These are phyloP conservation scores for Electrophaes corylata DNA, from an alignment of 2,888 invertebrate species.

Conservation along the genomic window DNA sequence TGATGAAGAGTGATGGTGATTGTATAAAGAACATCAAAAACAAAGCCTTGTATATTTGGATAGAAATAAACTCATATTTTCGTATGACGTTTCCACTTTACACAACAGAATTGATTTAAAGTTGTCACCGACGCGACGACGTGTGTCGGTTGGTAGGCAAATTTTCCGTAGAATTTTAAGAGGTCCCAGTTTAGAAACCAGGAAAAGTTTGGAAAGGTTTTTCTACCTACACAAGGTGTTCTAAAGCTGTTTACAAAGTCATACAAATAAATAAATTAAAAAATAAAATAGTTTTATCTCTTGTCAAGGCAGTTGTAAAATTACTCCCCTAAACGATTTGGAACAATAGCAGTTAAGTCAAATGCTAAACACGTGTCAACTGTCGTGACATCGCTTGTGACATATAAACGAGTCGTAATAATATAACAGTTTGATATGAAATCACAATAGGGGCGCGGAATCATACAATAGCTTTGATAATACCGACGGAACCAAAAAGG, in stretches of 20 bases:
- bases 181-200: background rate
- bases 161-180: background rate
- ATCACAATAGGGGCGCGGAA: constrained; percentile 58
- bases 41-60: too few relatives aligned
- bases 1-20: too few relatives aligned
- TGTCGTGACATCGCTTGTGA: constrained; percentile 70
- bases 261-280: constrained; percentile 15
- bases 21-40: too few relatives aligned
- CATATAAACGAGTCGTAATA: constrained; percentile 69
- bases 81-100: background rate
- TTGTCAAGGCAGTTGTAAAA: constrained; percentile 39
- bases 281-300: constrained; percentile 37
- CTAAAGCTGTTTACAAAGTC: background rate
- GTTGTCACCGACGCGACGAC: background rate
- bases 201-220: too few relatives aligned
- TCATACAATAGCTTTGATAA: constrained; percentile 33
- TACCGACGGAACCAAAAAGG: constrained; percentile 18
- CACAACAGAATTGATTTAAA: constrained; percentile 9
- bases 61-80: background rate
- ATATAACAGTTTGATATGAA: constrained; percentile 72
- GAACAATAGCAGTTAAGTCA: constrained; percentile 75
- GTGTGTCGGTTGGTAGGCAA: constrained; percentile 5
- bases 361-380: constrained; percentile 81
- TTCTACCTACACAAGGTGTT: too few relatives aligned
- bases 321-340: constrained; percentile 65